phyloP scores from a whole-genome alignment of 2,888 invertebrate genomes.

The Lypha dubia region DNA sequence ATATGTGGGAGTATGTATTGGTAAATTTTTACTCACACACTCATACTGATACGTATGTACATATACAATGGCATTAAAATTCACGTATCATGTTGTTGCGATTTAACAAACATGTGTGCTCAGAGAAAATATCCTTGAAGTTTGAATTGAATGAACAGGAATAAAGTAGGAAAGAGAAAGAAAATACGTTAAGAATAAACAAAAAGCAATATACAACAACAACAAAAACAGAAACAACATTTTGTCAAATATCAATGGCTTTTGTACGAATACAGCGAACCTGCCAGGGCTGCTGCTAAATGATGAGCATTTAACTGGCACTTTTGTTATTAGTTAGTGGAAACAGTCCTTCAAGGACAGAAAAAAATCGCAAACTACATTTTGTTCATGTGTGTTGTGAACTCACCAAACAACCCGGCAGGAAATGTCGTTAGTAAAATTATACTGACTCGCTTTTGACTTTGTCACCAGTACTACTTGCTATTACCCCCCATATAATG shows the following conservation, averaged over 20 bases:
- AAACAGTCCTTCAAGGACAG: constrained; percentile 65
- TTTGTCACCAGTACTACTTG: no score
- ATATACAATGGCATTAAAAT: constrained; percentile 28
- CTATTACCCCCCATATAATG: no score
- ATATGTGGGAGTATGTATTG: constrained; percentile 61
- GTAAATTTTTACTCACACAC: constrained; percentile 34
- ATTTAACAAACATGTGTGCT: constrained; percentile 61
- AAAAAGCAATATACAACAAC: constrained; percentile 43
- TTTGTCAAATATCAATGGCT: constrained; percentile 66
- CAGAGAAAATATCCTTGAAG: constrained; percentile 64
- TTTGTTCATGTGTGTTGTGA: constrained; percentile 19
- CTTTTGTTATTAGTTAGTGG: constrained; percentile 60
- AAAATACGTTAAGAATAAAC: constrained; percentile 56
- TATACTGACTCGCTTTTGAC: no score
- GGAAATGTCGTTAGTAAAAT: no score
- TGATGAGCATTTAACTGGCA: constrained; percentile 70
- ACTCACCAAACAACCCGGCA: constrained; percentile 30
- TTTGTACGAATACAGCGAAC: constrained; percentile 43
- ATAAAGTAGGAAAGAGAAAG: constrained; percentile 67
- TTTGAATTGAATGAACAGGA: constrained; percentile 55
- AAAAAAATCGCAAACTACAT: constrained; percentile 48
- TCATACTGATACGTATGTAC: constrained; percentile 1
- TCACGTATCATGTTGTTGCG: constrained; percentile 45
- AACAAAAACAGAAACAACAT: constrained; percentile 5
- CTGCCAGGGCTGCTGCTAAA: constrained; percentile 55